Evolutionary conservation across 2,113 vertebrate genomes (phyloP).

Genomic region (Hemibagrus wyckioides): DNA sequence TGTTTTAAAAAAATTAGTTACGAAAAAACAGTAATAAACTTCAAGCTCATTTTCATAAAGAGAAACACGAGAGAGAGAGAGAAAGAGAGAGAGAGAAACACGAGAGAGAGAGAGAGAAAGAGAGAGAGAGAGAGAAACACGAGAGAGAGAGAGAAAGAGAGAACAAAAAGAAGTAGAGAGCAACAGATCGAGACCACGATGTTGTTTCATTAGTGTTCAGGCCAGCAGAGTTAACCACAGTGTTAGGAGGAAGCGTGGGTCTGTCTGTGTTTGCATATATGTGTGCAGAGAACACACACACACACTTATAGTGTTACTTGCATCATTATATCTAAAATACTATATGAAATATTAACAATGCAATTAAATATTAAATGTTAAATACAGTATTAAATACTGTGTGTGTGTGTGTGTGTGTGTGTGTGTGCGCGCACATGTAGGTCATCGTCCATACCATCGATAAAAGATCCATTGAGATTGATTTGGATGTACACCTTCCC

Average conservation of each 20-base stretch:
- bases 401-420: no score
- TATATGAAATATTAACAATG: background rate
- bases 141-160: background rate
- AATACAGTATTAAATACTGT: no score
- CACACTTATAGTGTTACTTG: background rate
- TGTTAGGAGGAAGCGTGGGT: conserved; percentile 7
- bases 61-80: background rate
- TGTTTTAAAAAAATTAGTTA: no score
- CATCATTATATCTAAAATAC: background rate
- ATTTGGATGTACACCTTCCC: conserved; percentile 90
- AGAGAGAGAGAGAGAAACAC: background rate
- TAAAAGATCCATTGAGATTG: conserved; percentile 85
- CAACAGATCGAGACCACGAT: background rate
- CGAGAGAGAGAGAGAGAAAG: background rate
- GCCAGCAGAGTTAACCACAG: conserved; percentile 21
- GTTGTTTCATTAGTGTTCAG: conserved; percentile 25
- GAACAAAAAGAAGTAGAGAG: background rate
- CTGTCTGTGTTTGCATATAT: no score
- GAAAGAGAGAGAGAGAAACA: background rate
- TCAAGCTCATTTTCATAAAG: background rate
- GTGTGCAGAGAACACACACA: no score
- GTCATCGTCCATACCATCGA: conserved; percentile 82
- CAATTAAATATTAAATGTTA: background rate
- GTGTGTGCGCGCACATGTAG: no score
- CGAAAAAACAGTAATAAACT: background rate